Base-by-base conservation (phyloP, 2,888 invertebrate genomes). In the Melieria omissa region DNA sequence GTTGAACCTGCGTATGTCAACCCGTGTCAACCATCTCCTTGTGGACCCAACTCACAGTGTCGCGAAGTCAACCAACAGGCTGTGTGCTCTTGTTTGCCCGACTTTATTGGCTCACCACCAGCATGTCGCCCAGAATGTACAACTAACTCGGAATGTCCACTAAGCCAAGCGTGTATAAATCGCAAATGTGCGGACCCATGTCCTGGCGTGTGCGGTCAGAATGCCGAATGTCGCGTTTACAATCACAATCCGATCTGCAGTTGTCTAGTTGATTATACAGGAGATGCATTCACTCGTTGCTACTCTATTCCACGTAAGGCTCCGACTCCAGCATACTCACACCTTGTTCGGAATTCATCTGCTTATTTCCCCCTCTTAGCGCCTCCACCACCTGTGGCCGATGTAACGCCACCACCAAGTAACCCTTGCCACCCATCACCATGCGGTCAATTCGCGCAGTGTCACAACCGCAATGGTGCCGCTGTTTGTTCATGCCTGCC, bases 121-220 rank as follows among this genome's bases (percentile, higher is more conserved):
- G 90, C 90, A 75, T 95, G 95, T 82, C 89, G 91, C 75, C 93
- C 93, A 0, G 93, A 94, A 85, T 94, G 94, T 83, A 89, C 91
- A 10, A 89, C 90, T 69, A 93, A 94, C 81, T 88, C 89, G 46
- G 92, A 92, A 84, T 92, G 93, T 82, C 76, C 89, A 1, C 88
- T 88, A 75, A 88, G 90, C 75, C 85, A 89, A 74, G 92, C 92
- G 42, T 92, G 92, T 80, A 90, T 91, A 12, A 90, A 90, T 80
- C 89, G 89, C 73, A 92, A 90, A 85, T 93, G 93, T 78, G 86
- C 85, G 78, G 91, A 93, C 85, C 92, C 93, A 46, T 93, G 93
- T 78, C 89, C 89, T 1, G 89, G 90, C 70, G 88, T 88, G 8
- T 92, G 92, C 78, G 91, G 92, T 58, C 78, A 85, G 3, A 90